Base-by-base conservation (phyloP, 2,888 invertebrate genomes). In the Mimachlamys varia region DNA sequence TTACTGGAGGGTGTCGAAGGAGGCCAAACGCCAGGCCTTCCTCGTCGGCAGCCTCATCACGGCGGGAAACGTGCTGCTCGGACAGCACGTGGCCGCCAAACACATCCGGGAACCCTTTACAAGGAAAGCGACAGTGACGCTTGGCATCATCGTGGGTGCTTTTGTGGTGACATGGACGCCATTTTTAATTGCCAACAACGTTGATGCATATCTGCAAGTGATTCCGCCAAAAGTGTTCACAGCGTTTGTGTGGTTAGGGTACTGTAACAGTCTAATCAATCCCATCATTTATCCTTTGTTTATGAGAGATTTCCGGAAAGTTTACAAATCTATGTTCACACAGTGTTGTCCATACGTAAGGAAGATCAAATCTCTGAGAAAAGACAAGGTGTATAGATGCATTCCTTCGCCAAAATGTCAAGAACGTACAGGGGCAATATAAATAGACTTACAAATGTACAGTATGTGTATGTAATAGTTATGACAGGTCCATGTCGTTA, bases 151-250 rank as follows among this genome's bases (percentile, higher is more conserved):
- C 76, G 95, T 95, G 0, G 95, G 95, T 0, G 95, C 95, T 0
- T 95, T 95, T 89, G 95, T 95, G 27, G 94, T 95, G 5, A 95
- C 95, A 19, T 95, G 95, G 95, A 93, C 95, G 19, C 95, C 95
- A 12, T 95, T 95, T 89, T 90, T 95, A 22, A 92, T 95, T 15
- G 92, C 93, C 19, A 95, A 95, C 90, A 91, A 95, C 12, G 91
- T 92, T 15, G 94, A 95, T 49, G 94, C 94, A 0, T 90, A 93
- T 22, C 95, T 95, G 89, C 92, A 92, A 49, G 95, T 95, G 90
- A 92, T 95, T 38, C 95, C 95, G 0, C 89, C 91, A 5, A 93
- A 94, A 89, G 22, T 95, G 0, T 95, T 95, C 91, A 92, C 92
- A 0, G 92, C 92, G 0, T 94, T 95, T 90, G 95, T 95, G 15